phyloP scores from a whole-genome alignment of 1,140 invertebrate species.

The Drosophila lini region DNA sequence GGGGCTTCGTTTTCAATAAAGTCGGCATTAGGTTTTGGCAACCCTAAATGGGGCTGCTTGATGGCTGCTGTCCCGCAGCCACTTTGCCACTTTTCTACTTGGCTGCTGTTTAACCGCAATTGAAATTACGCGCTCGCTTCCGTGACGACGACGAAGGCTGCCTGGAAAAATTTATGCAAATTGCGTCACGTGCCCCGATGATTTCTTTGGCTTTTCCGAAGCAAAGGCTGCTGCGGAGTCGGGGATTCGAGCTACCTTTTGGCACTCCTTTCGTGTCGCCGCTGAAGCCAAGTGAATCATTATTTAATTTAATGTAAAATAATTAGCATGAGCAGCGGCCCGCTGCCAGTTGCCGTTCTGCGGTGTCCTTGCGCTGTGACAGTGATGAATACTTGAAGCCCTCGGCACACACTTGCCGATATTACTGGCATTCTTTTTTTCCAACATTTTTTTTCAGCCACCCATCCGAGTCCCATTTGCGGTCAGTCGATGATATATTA shows the following conservation, averaged over 20 bases:
- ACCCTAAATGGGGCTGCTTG: conserved; percentile 42
- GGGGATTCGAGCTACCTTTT: conserved; percentile 45
- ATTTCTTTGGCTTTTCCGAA: conserved; percentile 70
- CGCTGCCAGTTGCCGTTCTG: conserved; percentile 4
- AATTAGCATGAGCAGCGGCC: conserved; percentile 69
- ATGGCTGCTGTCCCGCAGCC: conserved; percentile 40
- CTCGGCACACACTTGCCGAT: conserved; percentile 27
- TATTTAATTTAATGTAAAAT: conserved; percentile 85
- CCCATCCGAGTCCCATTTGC: conserved; percentile 60
- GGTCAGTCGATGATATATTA: conserved; percentile 79
- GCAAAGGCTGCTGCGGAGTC: conserved; percentile 19
- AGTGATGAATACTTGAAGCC: conserved; percentile 66
- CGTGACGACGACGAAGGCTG: conserved; percentile 61
- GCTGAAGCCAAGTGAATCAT: conserved; percentile 76
- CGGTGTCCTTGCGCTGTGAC: conserved; percentile 40
- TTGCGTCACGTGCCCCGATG: conserved; percentile 83
- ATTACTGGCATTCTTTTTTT: conserved; percentile 8
- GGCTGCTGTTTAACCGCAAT: conserved; percentile 82
- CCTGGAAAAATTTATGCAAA: conserved; percentile 80
- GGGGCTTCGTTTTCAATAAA: conserved; percentile 74
- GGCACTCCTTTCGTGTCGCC: conserved; percentile 49
- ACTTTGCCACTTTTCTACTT: conserved; percentile 75
- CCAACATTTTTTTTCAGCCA: conserved; percentile 4
- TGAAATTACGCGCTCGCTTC: conserved; percentile 79
- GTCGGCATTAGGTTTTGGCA: conserved; percentile 57